These are phyloP conservation scores for Drosophila tsacasi DNA, from an alignment of 1,140 invertebrate genomes.

Conservation along the genomic window DNA sequence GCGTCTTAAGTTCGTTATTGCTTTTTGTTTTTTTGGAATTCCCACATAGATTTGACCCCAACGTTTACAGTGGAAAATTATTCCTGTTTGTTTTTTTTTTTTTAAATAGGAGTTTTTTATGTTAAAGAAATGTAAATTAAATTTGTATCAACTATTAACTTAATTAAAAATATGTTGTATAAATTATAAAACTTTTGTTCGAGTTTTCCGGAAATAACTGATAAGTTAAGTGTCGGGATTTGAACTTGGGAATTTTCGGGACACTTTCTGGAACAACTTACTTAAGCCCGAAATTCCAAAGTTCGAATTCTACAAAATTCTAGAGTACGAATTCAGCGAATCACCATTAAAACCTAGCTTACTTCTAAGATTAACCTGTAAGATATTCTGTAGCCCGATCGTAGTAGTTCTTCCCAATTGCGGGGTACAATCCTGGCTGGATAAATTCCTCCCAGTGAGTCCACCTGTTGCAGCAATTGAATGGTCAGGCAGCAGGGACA, in stretches of 20 bases:
- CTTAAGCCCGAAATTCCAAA: too few relatives aligned
- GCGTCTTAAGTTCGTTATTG: neutral
- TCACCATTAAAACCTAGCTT: too few relatives aligned
- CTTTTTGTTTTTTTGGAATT: neutral
- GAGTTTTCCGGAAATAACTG: neutral
- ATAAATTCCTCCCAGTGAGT: slow-evolving; percentile 18
- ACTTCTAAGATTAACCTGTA: neutral
- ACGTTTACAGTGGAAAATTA: neutral
- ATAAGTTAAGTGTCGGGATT: neutral
- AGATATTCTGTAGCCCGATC: neutral
- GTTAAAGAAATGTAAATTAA: neutral
- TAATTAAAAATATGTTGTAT: too few relatives aligned
- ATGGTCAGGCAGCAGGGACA: slow-evolving; percentile 43
- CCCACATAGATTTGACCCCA: slow-evolving; percentile 4
- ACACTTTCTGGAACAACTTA: too few relatives aligned
- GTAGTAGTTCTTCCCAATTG: neutral
- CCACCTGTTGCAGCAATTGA: slow-evolving; percentile 43
- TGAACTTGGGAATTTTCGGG: neutral
- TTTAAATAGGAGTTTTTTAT: neutral
- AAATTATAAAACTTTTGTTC: neutral
- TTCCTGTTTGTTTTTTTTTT: neutral
- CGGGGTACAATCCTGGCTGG: neutral
- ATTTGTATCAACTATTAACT: neutral
- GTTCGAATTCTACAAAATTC: too few relatives aligned
- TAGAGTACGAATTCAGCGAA: too few relatives aligned